phyloP scores from a whole-genome alignment of 2,888 invertebrate species.

The Drosophila koepferae region DNA sequence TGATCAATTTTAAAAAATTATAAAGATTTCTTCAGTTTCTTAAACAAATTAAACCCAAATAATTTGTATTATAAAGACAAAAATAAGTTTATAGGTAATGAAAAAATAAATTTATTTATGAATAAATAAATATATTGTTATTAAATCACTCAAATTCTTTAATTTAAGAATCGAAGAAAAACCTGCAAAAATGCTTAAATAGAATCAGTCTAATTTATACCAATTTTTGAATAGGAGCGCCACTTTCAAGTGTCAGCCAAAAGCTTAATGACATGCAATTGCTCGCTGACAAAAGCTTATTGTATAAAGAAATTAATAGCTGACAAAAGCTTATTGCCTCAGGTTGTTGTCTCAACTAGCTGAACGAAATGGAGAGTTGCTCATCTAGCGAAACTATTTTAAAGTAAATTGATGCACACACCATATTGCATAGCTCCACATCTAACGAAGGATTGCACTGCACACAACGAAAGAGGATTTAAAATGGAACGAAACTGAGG shows the following conservation, averaged over 20 bases:
- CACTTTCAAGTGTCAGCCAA: neutral
- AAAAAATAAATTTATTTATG: too few relatives aligned
- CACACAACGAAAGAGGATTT: too few relatives aligned
- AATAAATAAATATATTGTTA: too few relatives aligned
- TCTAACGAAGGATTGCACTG: neutral
- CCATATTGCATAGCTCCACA: neutral
- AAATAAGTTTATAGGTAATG: too few relatives aligned
- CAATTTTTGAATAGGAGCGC: neutral
- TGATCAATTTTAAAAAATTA: too few relatives aligned
- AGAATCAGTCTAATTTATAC: neutral
- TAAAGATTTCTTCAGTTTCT: too few relatives aligned
- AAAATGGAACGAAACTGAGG: too few relatives aligned
- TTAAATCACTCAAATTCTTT: too few relatives aligned
- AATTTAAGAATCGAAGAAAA: too few relatives aligned
- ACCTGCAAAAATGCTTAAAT: neutral
- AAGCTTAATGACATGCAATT: neutral
- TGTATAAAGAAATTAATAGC: too few relatives aligned
- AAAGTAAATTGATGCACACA: neutral
- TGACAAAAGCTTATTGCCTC: neutral
- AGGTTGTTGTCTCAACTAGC: constrained; percentile 2
- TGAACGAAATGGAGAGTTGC: neutral
- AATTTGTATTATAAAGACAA: too few relatives aligned
- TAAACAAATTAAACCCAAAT: too few relatives aligned
- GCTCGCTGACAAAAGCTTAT: neutral
- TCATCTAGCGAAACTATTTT: neutral